Conservation (phyloP, 2,888 invertebrate species). For the Tiliacea citrago region DNA sequence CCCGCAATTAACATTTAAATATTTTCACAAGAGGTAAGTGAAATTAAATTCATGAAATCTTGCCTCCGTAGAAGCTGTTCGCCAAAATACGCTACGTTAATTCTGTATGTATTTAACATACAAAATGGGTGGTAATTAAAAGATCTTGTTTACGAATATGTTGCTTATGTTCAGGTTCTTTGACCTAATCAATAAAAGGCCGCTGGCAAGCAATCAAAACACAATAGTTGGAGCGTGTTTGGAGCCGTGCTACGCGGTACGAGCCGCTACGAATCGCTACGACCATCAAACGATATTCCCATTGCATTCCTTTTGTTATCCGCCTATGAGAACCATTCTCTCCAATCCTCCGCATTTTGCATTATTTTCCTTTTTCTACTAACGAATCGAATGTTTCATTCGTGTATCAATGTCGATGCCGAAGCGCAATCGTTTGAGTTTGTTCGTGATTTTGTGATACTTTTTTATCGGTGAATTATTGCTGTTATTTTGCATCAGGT, state of each 20-base stretch:
- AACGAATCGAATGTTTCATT: constrained; percentile 87
- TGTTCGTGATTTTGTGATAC: constrained; percentile 59
- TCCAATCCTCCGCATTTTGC: constrained; percentile 83
- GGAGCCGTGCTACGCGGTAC: constrained; percentile 73
- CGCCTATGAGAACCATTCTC: constrained; percentile 86
- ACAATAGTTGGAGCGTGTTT: constrained; percentile 76
- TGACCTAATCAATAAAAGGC: constrained; percentile 74
- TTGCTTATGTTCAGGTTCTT: constrained; percentile 51
- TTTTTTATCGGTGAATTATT: constrained; percentile 57
- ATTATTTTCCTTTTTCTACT: constrained; percentile 86
- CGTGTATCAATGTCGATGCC: constrained; percentile 80
- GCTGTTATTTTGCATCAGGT: constrained; percentile 25
- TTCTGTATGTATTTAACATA: constrained; percentile 54
- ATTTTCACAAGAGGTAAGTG: constrained; percentile 71
- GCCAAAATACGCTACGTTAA: constrained; percentile 58
- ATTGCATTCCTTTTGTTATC: constrained; percentile 86
- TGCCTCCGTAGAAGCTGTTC: constrained; percentile 50
- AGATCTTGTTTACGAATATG: constrained; percentile 40
- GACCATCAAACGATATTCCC: constrained; percentile 84
- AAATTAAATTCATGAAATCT: constrained; percentile 71
- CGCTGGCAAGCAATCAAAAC: constrained; percentile 81
- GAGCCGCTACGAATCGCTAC: constrained; percentile 74
- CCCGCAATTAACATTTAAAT: constrained; percentile 78
- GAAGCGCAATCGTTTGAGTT: constrained; percentile 69
- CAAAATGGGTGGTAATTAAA: constrained; percentile 46